phyloP scores from a whole-genome alignment of 2,113 vertebrate species.

The Peromyscus polionotus region DNA sequence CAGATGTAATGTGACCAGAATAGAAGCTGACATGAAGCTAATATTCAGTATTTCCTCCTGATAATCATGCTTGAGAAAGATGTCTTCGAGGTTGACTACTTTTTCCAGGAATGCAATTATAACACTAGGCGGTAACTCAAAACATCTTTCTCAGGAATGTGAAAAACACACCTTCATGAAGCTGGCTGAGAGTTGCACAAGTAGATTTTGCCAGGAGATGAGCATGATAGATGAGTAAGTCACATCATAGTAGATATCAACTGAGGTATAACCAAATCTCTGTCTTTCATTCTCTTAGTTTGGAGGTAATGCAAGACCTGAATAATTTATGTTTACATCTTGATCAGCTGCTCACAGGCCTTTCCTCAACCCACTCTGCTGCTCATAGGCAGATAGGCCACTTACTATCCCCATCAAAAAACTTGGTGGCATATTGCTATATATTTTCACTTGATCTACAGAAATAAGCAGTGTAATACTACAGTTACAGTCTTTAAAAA shows the following conservation, averaged over 20 bases:
- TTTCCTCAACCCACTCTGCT: not conserved
- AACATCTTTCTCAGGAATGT: constrained; percentile 27
- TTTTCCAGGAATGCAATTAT: constrained; percentile 31
- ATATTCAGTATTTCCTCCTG: not conserved
- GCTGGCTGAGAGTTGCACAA: not conserved
- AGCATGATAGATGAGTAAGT: not conserved
- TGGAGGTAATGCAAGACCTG: not conserved
- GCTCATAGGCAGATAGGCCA: not conserved
- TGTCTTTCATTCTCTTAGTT: not conserved
- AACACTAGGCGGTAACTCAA: not conserved
- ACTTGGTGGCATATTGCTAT: not conserved
- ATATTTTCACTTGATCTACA: not conserved
- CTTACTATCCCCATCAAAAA: not conserved
- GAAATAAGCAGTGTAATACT: not conserved
- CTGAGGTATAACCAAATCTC: not conserved
- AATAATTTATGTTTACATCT: not conserved
- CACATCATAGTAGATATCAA: not conserved
- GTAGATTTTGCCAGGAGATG: not conserved
- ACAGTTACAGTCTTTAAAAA: not conserved
- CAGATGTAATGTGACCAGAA: not conserved
- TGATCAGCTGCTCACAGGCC: not conserved
- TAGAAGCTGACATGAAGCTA: not conserved
- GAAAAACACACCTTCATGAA: not conserved
- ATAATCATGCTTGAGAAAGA: not conserved
- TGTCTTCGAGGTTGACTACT: not conserved